Evolutionary conservation across 2,888 invertebrate genomes (phyloP), one percentile per base, ranked within the genome.

Genomic region (Diadegma fenestrale): DNA sequence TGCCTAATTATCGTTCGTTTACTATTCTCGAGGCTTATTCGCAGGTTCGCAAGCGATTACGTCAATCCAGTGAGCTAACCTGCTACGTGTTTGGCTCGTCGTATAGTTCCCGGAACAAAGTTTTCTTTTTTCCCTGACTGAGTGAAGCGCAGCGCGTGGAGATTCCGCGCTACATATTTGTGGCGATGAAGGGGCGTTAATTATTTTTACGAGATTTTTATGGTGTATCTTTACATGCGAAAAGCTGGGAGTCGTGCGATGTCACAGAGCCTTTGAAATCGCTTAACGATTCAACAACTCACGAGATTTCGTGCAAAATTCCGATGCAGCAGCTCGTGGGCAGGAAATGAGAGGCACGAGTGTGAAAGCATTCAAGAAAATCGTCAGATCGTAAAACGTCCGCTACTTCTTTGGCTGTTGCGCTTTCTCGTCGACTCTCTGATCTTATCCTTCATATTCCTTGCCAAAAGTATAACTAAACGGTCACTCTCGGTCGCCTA

Each of bases 161-260:
- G 30, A 64, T 45, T 45, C 43, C 45, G 22, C 45, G 22, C 19
- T 48, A 76, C 30, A 63, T 43, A 30, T 33, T 26, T 76, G 41
- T 64, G 7, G n/a, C 10, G 33, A 45, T 43, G 75, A 33, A 14
- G 7, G 64, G 33, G 64, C 30, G 48, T 76, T 76, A 51, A 64
- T 64, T 64, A 48, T 64, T 64, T 64, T 76, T 64, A 33, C 64
- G 76, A 76, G 22, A 17, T 33, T 64, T 76, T 76, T 33, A 76
- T 48, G 61, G 43, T 19, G 37, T 41, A 8, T 7, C 30, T 45
- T 63, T 6, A 19, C 33, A 51, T 51, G 14, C 8, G 33, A n/a
- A n/a, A n/a, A n/a, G n/a, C n/a, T n/a, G n/a, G n/a, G n/a, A n/a
- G n/a, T n/a, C n/a, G n/a, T n/a, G n/a, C n/a, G n/a, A n/a, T n/a